These are phyloP conservation scores for Achatina immaculata DNA, from an alignment of 1,140 invertebrate genomes.

Conservation along the genomic window DNA sequence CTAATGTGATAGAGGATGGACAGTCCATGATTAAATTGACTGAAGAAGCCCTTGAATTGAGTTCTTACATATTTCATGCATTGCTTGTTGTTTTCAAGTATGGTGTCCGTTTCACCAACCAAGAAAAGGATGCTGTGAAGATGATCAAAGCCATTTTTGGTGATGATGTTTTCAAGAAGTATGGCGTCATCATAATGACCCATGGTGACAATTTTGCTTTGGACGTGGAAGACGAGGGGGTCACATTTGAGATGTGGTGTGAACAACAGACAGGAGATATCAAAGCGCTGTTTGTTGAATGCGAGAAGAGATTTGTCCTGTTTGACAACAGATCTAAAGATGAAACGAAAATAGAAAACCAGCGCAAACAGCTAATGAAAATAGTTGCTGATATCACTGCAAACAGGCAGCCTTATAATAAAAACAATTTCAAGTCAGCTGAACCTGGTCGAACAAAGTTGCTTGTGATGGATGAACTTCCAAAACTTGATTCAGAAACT, in stretches of 20 bases:
- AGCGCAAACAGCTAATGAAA: not conserved
- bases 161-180: not conserved
- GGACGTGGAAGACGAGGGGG: not conserved
- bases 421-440: not conserved
- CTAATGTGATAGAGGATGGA: not conserved
- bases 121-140: not conserved
- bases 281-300: not conserved
- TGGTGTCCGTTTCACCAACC: slow-evolving; percentile 49
- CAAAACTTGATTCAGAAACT: not conserved
- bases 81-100: slow-evolving; percentile 53
- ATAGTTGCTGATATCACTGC: not conserved
- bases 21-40: not conserved
- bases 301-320: slow-evolving; percentile 1
- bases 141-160: not conserved
- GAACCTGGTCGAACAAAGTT: not conserved
- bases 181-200: slow-evolving; percentile 1
- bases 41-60: not conserved
- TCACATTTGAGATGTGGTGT: slow-evolving; percentile 13
- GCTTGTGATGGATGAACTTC: not conserved
- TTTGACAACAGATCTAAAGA: slow-evolving; percentile 1
- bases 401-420: not conserved
- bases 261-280: not conserved
- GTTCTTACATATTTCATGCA: not conserved
- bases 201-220: slow-evolving; percentile 7
- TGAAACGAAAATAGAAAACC: not conserved